Conservation (phyloP, 64 coral and sea anemone species). For the Anthopleura sola region DNA sequence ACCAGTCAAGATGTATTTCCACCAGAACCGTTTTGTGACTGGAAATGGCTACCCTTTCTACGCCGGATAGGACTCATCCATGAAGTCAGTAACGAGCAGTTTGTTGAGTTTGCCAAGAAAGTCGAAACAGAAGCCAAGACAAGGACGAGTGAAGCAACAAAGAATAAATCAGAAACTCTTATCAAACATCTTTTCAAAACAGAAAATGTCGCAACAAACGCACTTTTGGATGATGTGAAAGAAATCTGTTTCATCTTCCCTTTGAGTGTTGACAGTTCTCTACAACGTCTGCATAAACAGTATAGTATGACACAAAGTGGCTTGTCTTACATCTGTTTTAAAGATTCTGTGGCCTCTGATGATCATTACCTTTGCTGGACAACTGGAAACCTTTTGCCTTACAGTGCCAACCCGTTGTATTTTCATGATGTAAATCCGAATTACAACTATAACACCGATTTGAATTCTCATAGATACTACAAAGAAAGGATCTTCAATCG, state of each 20-base stretch:
- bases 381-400: slow-evolving; percentile 17
- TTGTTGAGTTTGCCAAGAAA: slow-evolving; percentile 22
- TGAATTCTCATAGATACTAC: not conserved
- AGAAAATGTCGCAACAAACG: not conserved
- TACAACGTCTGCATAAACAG: slow-evolving; percentile 7
- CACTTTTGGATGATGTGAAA: not conserved
- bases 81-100: not conserved
- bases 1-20: slow-evolving; percentile 15
- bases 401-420: not conserved
- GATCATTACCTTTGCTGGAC: slow-evolving; percentile 37
- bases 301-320: not conserved
- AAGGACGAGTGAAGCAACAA: not conserved
- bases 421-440: not conserved
- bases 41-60: slow-evolving; percentile 39
- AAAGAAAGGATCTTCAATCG: not conserved
- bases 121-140: slow-evolving; percentile 39
- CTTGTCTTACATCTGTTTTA: slow-evolving; percentile 26
- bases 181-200: slow-evolving; percentile 19
- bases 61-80: slow-evolving; percentile 32
- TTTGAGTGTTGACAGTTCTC: not conserved
- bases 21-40: not conserved
- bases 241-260: slow-evolving; percentile 19
- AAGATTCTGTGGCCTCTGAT: not conserved
- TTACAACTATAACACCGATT: not conserved
- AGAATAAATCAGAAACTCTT: slow-evolving; percentile 12